phyloP scores from a whole-genome alignment of 1,140 invertebrate species.

The Drosophila athabasca region DNA sequence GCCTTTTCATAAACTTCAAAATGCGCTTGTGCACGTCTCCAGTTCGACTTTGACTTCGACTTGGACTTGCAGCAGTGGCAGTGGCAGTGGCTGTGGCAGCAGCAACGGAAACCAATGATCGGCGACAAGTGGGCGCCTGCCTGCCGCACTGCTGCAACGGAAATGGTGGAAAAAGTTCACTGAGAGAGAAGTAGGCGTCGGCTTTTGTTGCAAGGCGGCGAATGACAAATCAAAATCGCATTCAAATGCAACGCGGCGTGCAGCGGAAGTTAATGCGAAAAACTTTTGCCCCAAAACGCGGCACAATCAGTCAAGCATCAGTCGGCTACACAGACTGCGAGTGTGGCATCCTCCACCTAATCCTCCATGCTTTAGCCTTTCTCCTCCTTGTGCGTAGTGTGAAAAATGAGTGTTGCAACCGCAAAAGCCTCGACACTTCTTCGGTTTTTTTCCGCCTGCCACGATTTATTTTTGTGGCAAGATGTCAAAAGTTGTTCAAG shows the following conservation, averaged over 20 bases:
- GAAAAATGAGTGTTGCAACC: conserved; percentile 76
- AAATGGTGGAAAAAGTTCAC: conserved; percentile 67
- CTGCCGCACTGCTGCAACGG: conserved; percentile 36
- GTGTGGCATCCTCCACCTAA: background rate
- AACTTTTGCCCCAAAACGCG: conserved; percentile 69
- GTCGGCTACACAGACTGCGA: background rate
- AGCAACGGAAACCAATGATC: conserved; percentile 79
- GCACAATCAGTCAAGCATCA: conserved; percentile 76
- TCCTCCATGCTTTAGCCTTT: background rate
- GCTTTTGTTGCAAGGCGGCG: conserved; percentile 74
- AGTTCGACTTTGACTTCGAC: conserved; percentile 33
- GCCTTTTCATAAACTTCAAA: conserved; percentile 79
- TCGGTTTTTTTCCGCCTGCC: conserved; percentile 63
- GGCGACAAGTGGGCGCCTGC: conserved; percentile 71
- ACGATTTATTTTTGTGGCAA: conserved; percentile 72
- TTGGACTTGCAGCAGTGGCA: background rate
- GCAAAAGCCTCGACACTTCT: conserved; percentile 66
- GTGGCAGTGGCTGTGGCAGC: background rate
- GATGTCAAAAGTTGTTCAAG: conserved; percentile 66
- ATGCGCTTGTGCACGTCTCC: conserved; percentile 75
- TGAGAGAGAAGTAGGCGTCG: conserved; percentile 52
- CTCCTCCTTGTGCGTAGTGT: conserved; percentile 38
- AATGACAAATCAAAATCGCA: conserved; percentile 82
- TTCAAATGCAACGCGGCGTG: conserved; percentile 78
- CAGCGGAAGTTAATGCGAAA: conserved; percentile 82